Evolutionary conservation across 2,888 invertebrate species (phyloP), one percentile per base, ranked within the genome.

Genomic region (Hyalella azteca): DNA sequence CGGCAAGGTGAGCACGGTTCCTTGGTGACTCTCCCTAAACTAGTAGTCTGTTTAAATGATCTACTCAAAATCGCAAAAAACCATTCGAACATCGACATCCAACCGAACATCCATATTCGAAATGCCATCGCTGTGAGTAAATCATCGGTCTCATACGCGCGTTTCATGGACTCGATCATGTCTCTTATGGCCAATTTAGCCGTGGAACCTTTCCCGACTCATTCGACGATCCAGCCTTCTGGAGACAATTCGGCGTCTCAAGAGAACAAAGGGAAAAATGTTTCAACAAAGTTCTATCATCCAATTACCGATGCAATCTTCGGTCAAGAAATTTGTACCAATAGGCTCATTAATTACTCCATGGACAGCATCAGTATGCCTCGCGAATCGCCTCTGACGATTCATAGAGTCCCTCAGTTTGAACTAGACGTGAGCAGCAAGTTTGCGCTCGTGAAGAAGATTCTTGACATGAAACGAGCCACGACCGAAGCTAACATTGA

Each of bases 11-110:
- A 66, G 13, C 22, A 19, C 19, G 66, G 66, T 5, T 66, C 32
- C 39, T 29, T 36, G 9, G 66, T 36, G n/a, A 19, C 36, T 66
- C 66, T 66, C 19, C 32, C 36, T 11, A 66, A 29, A 66, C 66
- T 66, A 7, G 5, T 66, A n/a, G n/a, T n/a, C n/a, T n/a, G n/a
- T n/a, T n/a, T 81, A 41, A 81, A 82, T 22, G 80, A 77, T 11
- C 79, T 77, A 41, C 81, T 76, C 40, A 79, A 78, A 36, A 81
- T 81, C 22, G 39, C 79, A 3, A 79, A 81, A 60, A 79, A 78
- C 60, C 81, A 81, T 59, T 78, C 78, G n/a, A 79, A 78, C 40
- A 79, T 81, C 13, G 81, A 81, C 29, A 81, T 81, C 50, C 79
- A 81, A 48, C 79, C 81, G 3, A 78, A 78, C 7, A 81, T 81